Conservation (phyloP, 2,888 invertebrate species). For the Temnothorax rugatulus region DNA sequence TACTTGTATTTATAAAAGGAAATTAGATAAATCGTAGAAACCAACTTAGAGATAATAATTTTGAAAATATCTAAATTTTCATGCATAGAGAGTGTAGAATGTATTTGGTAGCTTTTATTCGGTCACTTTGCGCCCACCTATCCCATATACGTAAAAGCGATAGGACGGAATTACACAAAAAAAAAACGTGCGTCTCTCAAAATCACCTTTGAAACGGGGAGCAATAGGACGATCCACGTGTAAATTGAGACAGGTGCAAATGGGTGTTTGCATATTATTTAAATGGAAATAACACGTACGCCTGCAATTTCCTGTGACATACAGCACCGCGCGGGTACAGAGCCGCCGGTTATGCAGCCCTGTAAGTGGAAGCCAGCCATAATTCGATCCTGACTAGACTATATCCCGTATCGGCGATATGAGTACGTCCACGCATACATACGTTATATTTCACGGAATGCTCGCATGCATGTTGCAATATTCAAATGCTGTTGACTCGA, state of each 20-base stretch:
- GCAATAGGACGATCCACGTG: constrained; percentile 16
- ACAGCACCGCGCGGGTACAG: not conserved
- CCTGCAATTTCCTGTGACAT: constrained; percentile 9
- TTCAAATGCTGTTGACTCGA: constrained; percentile 45
- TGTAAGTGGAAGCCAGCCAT: constrained; percentile 46
- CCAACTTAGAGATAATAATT: not conserved
- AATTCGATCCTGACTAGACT: constrained; percentile 53
- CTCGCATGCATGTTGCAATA: constrained; percentile 46
- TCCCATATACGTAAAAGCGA: not conserved
- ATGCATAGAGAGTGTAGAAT: not conserved
- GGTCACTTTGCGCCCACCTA: not conserved
- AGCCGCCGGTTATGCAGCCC: constrained; percentile 30
- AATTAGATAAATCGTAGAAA: not conserved
- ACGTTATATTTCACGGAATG: constrained; percentile 46
- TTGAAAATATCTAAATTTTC: not conserved
- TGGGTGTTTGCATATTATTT: constrained; percentile 15
- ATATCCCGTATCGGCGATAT: constrained; percentile 30
- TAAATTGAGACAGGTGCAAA: constrained; percentile 40
- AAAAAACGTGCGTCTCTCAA: not conserved
- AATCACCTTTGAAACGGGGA: not conserved
- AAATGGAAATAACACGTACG: constrained; percentile 6
- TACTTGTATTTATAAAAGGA: not conserved
- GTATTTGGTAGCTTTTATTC: not conserved
- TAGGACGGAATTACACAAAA: too few species aligned
- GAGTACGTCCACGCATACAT: constrained; percentile 32